Evolutionary conservation across 2,797 vertebrate species (phyloP).

Genomic region (Phrynocephalus guinanensis): DNA sequence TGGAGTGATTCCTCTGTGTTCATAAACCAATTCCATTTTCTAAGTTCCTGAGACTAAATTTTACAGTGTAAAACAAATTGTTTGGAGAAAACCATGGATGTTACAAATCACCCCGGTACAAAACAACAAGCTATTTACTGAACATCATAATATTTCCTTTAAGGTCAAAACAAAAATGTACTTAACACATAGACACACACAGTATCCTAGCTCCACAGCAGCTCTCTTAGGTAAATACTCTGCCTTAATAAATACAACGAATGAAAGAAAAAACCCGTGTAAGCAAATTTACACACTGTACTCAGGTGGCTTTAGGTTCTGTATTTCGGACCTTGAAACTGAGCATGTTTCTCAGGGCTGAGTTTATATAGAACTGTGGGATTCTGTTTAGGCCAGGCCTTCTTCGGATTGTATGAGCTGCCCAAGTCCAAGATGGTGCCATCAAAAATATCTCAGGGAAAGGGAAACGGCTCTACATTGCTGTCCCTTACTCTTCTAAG

Average conservation of each 20-base stretch:
- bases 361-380: constrained; percentile 61
- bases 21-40: constrained; percentile 33
- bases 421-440: constrained; percentile 36
- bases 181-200: constrained; percentile 34
- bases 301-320: background rate
- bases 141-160: constrained; percentile 25
- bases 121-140: constrained; percentile 45
- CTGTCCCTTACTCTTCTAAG: background rate
- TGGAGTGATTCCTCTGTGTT: background rate
- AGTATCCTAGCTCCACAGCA: constrained; percentile 38
- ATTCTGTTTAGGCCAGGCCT: constrained; percentile 55
- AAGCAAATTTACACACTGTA: constrained; percentile 28
- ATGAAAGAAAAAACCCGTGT: constrained; percentile 6
- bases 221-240: constrained; percentile 52
- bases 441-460: constrained; percentile 44
- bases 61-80: constrained; percentile 35
- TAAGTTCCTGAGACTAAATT: constrained; percentile 21
- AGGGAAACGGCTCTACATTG: constrained; percentile 3
- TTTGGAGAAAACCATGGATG: constrained; percentile 16
- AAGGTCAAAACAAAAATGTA: constrained; percentile 58
- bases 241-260: constrained; percentile 63
- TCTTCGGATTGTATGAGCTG: constrained; percentile 55
- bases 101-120: constrained; percentile 47
- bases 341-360: constrained; percentile 57
- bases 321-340: constrained; percentile 48